Evolutionary conservation across 2,113 vertebrate genomes (phyloP).

Genomic region (Coryphaenoides rupestris): DNA sequence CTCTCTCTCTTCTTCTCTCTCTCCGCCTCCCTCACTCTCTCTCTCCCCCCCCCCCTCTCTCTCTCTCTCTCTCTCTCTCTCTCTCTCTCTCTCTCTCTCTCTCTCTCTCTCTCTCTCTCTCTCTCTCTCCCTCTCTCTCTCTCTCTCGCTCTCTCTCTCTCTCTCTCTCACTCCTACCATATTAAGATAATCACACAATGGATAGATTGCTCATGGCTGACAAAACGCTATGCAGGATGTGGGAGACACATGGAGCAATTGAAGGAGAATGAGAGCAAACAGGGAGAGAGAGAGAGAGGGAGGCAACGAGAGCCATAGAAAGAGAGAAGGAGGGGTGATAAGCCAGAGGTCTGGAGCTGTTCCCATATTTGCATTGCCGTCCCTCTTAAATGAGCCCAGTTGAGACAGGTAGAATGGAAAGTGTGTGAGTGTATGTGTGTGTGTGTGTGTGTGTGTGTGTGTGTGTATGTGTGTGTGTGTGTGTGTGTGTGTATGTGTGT

Average conservation of each 20-base stretch:
- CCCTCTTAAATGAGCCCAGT: constrained; percentile 48
- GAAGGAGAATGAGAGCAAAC: constrained; percentile 5
- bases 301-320: constrained; percentile 6
- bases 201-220: constrained; percentile 4
- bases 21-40: too few relatives aligned
- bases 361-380: constrained; percentile 41
- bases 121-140: too few relatives aligned
- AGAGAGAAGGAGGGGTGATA: neutral
- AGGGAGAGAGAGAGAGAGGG: neutral
- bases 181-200: constrained; percentile 46
- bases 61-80: too few relatives aligned
- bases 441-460: constrained; percentile 2
- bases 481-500: constrained; percentile 8
- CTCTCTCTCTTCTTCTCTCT: too few relatives aligned
- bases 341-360: constrained; percentile 17
- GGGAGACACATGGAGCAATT: constrained; percentile 15
- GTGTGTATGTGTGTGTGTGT: constrained; percentile 9
- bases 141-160: too few relatives aligned
- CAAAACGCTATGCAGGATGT: too few relatives aligned
- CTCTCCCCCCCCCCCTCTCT: too few relatives aligned
- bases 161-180: constrained; percentile 30
- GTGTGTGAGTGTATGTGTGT: constrained; percentile 4
- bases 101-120: too few relatives aligned
- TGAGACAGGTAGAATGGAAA: constrained; percentile 13
- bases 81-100: too few relatives aligned